Conservation (phyloP, 2,888 invertebrate species). For the Elaeidobius kamerunicus region DNA sequence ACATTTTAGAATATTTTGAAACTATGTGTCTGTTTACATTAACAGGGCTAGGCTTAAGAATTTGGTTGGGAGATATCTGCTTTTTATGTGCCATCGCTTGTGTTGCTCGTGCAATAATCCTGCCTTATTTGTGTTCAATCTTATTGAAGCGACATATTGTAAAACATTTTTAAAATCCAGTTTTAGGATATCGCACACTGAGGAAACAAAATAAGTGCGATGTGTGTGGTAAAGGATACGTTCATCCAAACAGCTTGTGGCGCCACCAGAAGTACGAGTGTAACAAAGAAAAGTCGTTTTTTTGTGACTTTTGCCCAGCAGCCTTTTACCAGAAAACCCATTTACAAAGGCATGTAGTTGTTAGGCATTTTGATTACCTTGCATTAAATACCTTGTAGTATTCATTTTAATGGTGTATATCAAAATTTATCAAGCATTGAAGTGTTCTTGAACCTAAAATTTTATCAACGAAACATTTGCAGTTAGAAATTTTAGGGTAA, state of each 20-base stretch:
- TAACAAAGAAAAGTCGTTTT: conserved; percentile 60
- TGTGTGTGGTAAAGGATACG: conserved; percentile 71
- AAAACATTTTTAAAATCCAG: conserved; percentile 9
- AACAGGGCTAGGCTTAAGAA: background rate
- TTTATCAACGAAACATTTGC: no score
- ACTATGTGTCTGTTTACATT: background rate
- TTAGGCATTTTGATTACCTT: conserved; percentile 16
- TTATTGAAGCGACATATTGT: background rate
- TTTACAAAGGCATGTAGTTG: conserved; percentile 39
- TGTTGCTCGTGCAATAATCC: conserved; percentile 14
- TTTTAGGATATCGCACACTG: conserved; percentile 11
- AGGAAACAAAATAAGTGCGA: conserved; percentile 33
- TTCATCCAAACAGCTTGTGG: conserved; percentile 64
- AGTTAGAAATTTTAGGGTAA: no score
- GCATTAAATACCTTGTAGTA: no score
- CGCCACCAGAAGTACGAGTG: conserved; percentile 72
- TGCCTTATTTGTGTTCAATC: conserved; percentile 7
- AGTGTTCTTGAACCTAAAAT: no score
- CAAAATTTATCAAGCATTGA: no score
- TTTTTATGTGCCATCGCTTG: conserved; percentile 10
- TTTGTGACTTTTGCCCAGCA: conserved; percentile 61
- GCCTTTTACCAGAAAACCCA: conserved; percentile 62
- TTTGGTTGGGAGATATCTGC: conserved; percentile 2
- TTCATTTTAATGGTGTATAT: no score
- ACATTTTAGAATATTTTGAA: background rate